Evolutionary conservation across 2,113 vertebrate genomes (phyloP), one percentile per base, ranked within the genome.

Genomic region (Sciurus niger): DNA sequence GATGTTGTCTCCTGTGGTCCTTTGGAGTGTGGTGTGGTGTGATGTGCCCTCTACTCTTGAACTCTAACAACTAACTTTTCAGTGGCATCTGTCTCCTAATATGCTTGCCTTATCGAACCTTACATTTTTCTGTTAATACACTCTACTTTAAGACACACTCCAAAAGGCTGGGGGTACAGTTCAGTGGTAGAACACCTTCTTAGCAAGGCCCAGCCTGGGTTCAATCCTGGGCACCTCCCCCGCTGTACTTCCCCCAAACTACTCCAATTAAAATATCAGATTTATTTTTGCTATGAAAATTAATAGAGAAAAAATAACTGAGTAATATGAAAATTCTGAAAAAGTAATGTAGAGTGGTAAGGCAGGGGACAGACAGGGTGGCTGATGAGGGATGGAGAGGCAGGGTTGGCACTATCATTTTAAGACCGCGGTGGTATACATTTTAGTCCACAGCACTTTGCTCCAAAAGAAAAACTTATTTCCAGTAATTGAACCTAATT

Each of bases 401-500:
- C 40, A 53, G 40, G 37, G 25, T 18, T 3, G 14, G 32, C 13
- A n/a, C 4, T 2, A 20, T 4, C 9, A 12, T 70, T 78, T 85
- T 28, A 40, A 46, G 22, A 58, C 85, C 14, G 0, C 8, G 4
- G 25, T 8, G 40, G 8, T 20, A 37, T 53, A 68, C 80, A 76
- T 80, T 80, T 79, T 70, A 60, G 76, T 22, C 34, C 28, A 70
- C 4, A 84, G 72, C 17, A 48, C 25, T 73, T 14, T 72, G n/a
- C 2, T 87, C 10, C 73, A 37, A 88, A 93, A 95, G 46, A 93
- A 73, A 73, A 58, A 32, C 22, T 58, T 68, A 76, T 79, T 84
- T 72, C 58, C 40, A 37, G 78, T 58, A 93, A 78, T n/a, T 93
- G 53, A 60, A 70, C 13, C 76, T 67, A 77, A 95, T 87, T 87